Percentiles rank a stretch among this genome's conserved stretches.
These are phyloP conservation scores for Porites divaricata DNA, from an alignment of 92 coral and sea anemone species.

Conservation along the genomic window DNA sequence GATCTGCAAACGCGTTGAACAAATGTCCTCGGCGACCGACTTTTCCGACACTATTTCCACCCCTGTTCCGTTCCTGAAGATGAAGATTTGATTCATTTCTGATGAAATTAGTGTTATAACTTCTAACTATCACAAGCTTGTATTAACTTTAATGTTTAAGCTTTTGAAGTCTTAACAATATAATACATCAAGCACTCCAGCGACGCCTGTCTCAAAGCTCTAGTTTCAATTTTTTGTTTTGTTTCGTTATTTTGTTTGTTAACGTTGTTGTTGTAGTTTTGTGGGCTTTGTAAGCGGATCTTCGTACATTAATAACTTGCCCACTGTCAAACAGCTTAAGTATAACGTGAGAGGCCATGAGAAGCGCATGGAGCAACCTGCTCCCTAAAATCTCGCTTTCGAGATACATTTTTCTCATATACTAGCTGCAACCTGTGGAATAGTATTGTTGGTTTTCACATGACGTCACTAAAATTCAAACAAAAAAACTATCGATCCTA, in stretches of 20 bases:
- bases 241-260: background rate
- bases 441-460: too few relatives aligned
- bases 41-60: slow-evolving; percentile 24
- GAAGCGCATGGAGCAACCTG: background rate
- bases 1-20: slow-evolving; percentile 20
- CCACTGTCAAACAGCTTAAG: background rate
- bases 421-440: background rate
- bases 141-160: too few relatives aligned
- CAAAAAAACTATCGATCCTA: too few relatives aligned
- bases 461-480: too few relatives aligned
- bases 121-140: too few relatives aligned
- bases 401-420: background rate
- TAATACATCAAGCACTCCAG: background rate
- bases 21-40: slow-evolving; percentile 1
- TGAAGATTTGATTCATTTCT: background rate
- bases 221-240: background rate
- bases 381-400: background rate
- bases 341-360: background rate
- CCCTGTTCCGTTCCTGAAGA: slow-evolving; percentile 22
- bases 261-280: too few relatives aligned
- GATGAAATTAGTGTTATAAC: too few relatives aligned
- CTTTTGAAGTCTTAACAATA: too few relatives aligned
- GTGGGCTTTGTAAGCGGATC: background rate
- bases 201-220: background rate
- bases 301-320: background rate